Conservation (phyloP, 1,140 invertebrate genomes). For the Branchinecta lindahli region DNA sequence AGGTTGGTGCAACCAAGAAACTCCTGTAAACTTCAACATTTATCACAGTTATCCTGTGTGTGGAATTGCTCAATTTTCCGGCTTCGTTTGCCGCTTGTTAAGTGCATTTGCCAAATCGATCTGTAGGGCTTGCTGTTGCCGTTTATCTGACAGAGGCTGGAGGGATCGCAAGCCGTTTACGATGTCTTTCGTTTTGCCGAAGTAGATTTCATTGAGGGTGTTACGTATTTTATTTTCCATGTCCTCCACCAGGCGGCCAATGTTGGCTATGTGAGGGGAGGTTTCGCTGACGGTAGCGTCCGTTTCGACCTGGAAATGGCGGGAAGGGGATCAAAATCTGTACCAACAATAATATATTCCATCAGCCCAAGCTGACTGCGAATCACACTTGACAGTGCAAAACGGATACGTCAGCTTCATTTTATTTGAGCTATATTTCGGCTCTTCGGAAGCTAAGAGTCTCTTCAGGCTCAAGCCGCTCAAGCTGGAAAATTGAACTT, state of each 20-base stretch:
- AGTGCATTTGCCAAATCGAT: conserved; percentile 70
- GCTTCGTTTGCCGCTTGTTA: conserved; percentile 51
- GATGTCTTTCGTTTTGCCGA: conserved; percentile 97
- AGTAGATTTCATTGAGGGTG: conserved; percentile 97
- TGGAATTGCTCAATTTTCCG: neutral
- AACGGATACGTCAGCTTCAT: too few species aligned
- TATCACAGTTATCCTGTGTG: neutral
- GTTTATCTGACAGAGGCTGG: conserved; percentile 63
- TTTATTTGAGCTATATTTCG: too few species aligned
- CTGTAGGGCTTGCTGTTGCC: conserved; percentile 61
- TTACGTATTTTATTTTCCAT: conserved; percentile 99
- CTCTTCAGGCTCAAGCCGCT: too few species aligned
- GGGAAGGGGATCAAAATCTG: too few species aligned
- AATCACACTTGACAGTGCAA: too few species aligned
- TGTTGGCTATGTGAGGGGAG: conserved; percentile 94
- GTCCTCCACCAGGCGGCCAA: conserved; percentile 88
- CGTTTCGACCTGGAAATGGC: conserved; percentile 55
- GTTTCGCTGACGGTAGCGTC: conserved; percentile 76
- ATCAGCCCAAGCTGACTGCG: too few species aligned
- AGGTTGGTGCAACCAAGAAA: conserved; percentile 1
- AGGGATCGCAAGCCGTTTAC: conserved; percentile 89
- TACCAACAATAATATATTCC: too few species aligned
- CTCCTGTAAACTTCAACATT: neutral
- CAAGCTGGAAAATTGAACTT: too few species aligned
- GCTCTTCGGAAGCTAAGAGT: too few species aligned